Base-by-base conservation (phyloP, 2,888 invertebrate genomes). In the Chymomyza fuscimana region DNA sequence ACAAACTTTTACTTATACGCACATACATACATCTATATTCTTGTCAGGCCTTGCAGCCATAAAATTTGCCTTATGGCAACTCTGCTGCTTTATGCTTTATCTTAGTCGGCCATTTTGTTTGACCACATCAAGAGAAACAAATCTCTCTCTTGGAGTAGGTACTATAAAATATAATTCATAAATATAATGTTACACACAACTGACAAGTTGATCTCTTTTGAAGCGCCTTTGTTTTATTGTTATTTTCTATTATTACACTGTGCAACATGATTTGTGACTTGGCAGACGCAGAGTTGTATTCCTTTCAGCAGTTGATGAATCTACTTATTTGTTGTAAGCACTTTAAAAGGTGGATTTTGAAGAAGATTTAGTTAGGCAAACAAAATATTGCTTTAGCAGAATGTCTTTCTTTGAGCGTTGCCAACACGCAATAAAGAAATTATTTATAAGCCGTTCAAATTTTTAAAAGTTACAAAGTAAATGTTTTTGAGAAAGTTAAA, bases 81-180 rank as follows among this genome's bases (percentile, higher is more conserved):
- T 58, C 58, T 9, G 40, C 16, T 40, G n/a, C 19, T 19, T 40
- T 29, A 6, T 46, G 40, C 15, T 16, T n/a, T 16, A 9, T 62
- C n/a, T 62, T 4, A 16, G 64, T 5, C 16, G n/a, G 19, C 54
- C 40, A 46, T 46, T 54, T 70, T 77, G 74, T 78, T 78, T 78
- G 80, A 80, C 80, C 40, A 46, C 10, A 12, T 12, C 4, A 12
- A 46, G 40, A 46, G 12, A 5, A 51, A 12, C 22, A 54, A 54
- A 54, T 54, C 51, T 51, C 54, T 54, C n/a, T 54, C 5, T 54
- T 54, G 9, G 54, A 54, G 51, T 51, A 51, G 15, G 2, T 19
- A 22, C 40, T 46, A 46, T 46, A 46, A 46, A 46, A 46, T 12
- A 46, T 46, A 46, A 46, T 46, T 46, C 40, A 46, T 46, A 46